Evolutionary conservation across 2,113 vertebrate genomes (phyloP).

Genomic region (Alaudala cheleensis): DNA sequence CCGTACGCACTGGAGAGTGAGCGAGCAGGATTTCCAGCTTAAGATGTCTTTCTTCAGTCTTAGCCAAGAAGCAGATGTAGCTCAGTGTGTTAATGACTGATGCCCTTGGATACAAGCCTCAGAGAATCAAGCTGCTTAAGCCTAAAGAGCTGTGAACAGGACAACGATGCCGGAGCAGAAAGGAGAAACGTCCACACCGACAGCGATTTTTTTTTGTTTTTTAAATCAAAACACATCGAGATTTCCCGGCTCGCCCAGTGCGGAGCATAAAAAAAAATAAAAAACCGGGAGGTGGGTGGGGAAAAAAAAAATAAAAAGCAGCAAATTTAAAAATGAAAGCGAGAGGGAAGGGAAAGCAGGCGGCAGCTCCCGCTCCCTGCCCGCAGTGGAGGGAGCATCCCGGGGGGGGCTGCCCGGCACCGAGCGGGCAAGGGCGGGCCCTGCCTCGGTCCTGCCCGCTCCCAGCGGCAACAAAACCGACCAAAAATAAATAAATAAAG

Average conservation of each 20-base stretch:
- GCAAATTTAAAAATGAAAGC: neutral
- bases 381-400: neutral
- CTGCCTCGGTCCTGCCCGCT: constrained; percentile 33
- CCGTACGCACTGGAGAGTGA: neutral
- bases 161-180: constrained; percentile 5
- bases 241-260: neutral
- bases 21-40: constrained; percentile 71
- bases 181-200: constrained; percentile 3
- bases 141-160: constrained; percentile 37
- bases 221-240: neutral
- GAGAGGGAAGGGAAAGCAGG: neutral
- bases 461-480: neutral
- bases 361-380: neutral
- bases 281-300: neutral
- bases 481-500: neutral
- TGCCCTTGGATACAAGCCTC: constrained; percentile 76
- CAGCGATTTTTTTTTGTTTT: neutral
- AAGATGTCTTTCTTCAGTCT: constrained; percentile 67
- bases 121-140: constrained; percentile 65
- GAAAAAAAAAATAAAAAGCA: neutral
- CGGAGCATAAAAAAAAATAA: no score
- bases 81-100: constrained; percentile 76
- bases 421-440: neutral
- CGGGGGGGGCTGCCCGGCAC: neutral
- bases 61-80: constrained; percentile 80